phyloP scores from a whole-genome alignment of 2,797 vertebrate genomes.

The Pipistrellus kuhlii region DNA sequence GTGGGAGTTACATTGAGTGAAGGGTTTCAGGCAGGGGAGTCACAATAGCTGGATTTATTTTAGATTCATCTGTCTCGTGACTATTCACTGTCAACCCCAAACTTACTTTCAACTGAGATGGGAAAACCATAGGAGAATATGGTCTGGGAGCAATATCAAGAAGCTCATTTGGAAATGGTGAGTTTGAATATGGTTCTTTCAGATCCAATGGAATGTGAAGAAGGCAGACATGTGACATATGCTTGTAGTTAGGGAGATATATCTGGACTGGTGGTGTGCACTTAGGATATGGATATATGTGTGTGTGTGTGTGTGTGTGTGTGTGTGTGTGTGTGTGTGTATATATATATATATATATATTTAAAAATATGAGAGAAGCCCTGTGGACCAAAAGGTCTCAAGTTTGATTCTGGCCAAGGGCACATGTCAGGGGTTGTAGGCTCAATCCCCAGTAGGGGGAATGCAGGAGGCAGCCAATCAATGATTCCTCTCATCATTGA shows the following conservation, averaged over 20 bases:
- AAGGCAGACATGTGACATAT: neutral
- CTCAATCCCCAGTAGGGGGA: no score
- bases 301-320: no score
- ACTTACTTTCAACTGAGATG: neutral
- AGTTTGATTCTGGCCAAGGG: no score
- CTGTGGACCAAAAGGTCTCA: no score
- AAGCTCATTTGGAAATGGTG: neutral
- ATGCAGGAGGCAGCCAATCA: no score
- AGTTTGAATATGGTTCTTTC: slow-evolving; percentile 11
- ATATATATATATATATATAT: neutral
- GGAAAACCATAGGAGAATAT: neutral
- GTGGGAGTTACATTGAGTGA: neutral
- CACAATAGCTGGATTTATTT: neutral
- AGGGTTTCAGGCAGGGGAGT: neutral
- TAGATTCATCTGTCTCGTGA: neutral
- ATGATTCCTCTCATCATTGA: no score
- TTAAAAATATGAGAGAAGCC: neutral
- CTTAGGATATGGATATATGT: neutral
- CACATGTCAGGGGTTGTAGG: no score
- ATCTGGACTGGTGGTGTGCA: neutral
- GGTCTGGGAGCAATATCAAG: neutral
- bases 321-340: no score
- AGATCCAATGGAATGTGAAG: neutral
- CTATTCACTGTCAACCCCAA: neutral
- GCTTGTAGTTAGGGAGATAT: neutral